Base-by-base conservation (phyloP, 2,797 vertebrate species). In the Agapornis canus region DNA sequence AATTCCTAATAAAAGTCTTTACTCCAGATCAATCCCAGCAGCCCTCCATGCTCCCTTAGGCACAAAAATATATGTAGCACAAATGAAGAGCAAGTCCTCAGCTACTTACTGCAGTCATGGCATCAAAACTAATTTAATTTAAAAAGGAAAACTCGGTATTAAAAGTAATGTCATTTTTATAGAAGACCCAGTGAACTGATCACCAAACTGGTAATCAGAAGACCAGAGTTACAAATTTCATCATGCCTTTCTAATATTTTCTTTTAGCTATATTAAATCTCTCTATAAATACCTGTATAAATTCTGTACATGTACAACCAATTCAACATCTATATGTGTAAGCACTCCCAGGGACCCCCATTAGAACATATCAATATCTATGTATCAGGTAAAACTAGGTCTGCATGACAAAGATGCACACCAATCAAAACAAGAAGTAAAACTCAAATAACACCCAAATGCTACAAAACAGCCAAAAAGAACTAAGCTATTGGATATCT, bases 1-100 rank as follows among this genome's bases (percentile, higher is more conserved):
- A 85, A 92, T 70, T 64, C n/a, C 52, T 90, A 92, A 92, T 60
- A 60, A 42, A 84, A 86, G 10, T 66, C 19, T 73, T 93, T 79
- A 73, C 31, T 63, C 35, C n/a, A 26, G 60, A 60, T 68, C 52
- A 48, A 20, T 35, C 47, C 80, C 40, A 64, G 61, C 8, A 94
- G 40, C 14, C 13, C 21, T 66, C 63, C 63, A 6, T n/a, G 32
- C 10, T 82, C 57, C 60, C 40, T 69, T 76, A 63, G 59, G 8
- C 25, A 57, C 37, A 69, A 56, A 78, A 84, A 14, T 26, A 40
- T 23, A 26, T 15, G 56, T 81, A 63, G 20, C 40, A 52, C 16
- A 22, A 54, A 54, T 21, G 31, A 63, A 71, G 9, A 70, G 17
- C n/a, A 86, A 76, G 12, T 35, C 7, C 11, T 40, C 70, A 45